Percentiles rank a stretch among this genome's conserved stretches.
phyloP scores from a whole-genome alignment of 2,113 vertebrate species.

The Melanerpes aurifrons region DNA sequence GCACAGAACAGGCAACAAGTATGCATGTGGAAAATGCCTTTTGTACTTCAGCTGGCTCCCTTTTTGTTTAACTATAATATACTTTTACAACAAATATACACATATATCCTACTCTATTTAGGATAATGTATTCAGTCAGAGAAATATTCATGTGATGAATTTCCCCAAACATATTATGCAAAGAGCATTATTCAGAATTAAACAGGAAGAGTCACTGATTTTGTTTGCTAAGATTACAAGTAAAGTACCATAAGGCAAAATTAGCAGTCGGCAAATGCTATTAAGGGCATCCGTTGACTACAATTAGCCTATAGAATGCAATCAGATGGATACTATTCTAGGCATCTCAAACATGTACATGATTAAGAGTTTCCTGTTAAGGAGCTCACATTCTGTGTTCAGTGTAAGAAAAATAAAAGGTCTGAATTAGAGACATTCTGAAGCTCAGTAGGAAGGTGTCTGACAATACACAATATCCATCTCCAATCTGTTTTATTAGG shows the following conservation, averaged over 20 bases:
- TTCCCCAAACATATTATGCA: neutral
- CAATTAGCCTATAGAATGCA: constrained; percentile 11
- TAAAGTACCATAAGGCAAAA: constrained; percentile 39
- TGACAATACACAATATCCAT: neutral
- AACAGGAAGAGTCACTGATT: constrained; percentile 50
- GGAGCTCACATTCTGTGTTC: neutral
- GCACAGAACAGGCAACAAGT: neutral
- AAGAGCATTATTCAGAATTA: constrained; percentile 33
- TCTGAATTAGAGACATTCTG: neutral
- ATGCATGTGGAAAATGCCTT: neutral
- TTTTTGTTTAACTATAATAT: neutral
- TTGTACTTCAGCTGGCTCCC: neutral
- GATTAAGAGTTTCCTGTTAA: neutral
- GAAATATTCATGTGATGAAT: neutral
- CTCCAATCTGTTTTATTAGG: neutral
- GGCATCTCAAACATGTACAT: neutral
- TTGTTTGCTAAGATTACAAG: constrained; percentile 38
- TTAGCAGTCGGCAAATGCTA: constrained; percentile 28
- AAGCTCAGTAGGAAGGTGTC: neutral
- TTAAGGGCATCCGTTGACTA: constrained; percentile 5
- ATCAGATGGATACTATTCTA: constrained; percentile 26
- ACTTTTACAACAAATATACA: neutral
- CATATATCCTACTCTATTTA: neutral
- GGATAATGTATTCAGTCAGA: neutral
- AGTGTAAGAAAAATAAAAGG: neutral